Conservation (phyloP, 2,888 invertebrate genomes). For the Catocala nupta region DNA sequence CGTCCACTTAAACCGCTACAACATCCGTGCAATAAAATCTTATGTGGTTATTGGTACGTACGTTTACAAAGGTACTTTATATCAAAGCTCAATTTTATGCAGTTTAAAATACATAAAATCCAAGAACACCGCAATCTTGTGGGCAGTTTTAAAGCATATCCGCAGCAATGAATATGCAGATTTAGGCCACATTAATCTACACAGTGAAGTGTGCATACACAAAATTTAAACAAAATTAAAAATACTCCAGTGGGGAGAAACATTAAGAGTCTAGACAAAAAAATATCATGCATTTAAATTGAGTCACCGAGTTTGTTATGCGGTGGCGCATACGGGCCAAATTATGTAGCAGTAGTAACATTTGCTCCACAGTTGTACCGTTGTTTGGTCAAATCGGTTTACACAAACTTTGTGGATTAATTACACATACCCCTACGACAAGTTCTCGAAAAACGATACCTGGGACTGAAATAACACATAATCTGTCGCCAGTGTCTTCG, state of each 20-base stretch:
- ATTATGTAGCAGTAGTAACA: conserved; percentile 13
- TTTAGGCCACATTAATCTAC: conserved; percentile 2
- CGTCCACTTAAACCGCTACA: too few relatives aligned
- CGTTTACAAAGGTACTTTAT: too few relatives aligned
- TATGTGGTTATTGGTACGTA: too few relatives aligned
- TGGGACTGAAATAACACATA: too few relatives aligned
- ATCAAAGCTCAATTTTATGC: too few relatives aligned
- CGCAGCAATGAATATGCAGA: conserved; percentile 1
- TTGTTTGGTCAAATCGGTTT: conserved; percentile 44
- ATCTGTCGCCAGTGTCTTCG: too few relatives aligned
- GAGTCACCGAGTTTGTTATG: conserved; percentile 25
- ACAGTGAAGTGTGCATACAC: neutral
- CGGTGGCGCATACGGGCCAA: conserved; percentile 15
- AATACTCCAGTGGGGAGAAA: conserved; percentile 17
- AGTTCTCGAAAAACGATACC: too few relatives aligned
- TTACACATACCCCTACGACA: conserved; percentile 32
- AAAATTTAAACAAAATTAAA: conserved; percentile 40
- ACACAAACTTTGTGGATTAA: conserved; percentile 31
- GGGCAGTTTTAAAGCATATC: neutral
- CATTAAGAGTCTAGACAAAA: conserved; percentile 33
- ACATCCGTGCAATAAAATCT: too few relatives aligned
- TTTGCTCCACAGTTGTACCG: conserved; percentile 14
- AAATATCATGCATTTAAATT: conserved; percentile 38
- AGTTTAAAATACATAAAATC: neutral
- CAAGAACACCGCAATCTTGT: neutral